Conservation (phyloP, 2,888 invertebrate genomes). For the Cataglyphis altisquamis region DNA sequence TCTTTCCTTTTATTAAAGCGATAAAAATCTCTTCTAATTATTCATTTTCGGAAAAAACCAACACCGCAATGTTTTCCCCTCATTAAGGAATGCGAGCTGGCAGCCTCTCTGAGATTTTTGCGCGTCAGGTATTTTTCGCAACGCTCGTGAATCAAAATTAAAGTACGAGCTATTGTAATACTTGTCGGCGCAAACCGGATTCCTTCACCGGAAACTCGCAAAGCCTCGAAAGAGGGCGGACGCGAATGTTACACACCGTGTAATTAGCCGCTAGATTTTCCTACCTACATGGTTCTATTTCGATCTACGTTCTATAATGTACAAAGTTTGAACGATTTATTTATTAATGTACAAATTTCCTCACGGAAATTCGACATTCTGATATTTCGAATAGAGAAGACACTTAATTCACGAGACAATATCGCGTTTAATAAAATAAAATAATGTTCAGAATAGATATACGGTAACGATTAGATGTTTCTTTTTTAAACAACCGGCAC, state of each 20-base stretch:
- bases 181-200: conserved; percentile 25
- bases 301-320: neutral
- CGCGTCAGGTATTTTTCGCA: conserved; percentile 3
- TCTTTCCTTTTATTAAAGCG: neutral
- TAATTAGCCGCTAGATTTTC: conserved; percentile 34
- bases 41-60: conserved; percentile 12
- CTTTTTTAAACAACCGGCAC: neutral
- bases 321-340: neutral
- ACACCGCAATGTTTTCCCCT: conserved; percentile 16
- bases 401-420: neutral
- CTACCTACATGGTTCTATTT: neutral
- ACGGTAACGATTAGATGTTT: neutral
- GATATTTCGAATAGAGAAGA: neutral
- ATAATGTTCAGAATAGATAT: neutral
- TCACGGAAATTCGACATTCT: neutral
- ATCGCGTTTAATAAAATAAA: neutral
- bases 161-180: conserved; percentile 30
- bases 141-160: conserved; percentile 49
- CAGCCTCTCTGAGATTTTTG: conserved; percentile 15
- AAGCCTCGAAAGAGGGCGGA: conserved; percentile 24
- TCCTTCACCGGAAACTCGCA: conserved; percentile 14
- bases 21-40: conserved; percentile 20
- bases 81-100: conserved; percentile 24
- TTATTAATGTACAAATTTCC: neutral
- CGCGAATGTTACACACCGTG: conserved; percentile 26